These are phyloP conservation scores for Cephalotes varians DNA, from an alignment of 2,888 invertebrate species.

Conservation along the genomic window DNA sequence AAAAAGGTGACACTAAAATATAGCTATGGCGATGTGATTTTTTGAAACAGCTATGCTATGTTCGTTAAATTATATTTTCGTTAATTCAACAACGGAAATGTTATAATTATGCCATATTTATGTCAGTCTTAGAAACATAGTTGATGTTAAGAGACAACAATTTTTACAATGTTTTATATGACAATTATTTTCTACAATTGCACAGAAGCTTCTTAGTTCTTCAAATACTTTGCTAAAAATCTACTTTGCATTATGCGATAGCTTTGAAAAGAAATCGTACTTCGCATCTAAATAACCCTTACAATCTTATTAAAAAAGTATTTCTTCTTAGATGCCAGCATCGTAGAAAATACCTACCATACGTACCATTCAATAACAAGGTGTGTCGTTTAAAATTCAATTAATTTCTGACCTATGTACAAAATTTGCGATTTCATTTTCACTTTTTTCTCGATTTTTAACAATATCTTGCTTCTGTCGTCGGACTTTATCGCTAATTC, in stretches of 20 bases:
- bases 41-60: not conserved
- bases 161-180: not conserved
- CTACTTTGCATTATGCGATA: not conserved
- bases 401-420: slow-evolving; percentile 21
- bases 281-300: not conserved
- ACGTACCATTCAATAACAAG: slow-evolving; percentile 3
- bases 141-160: not conserved
- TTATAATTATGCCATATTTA: not conserved
- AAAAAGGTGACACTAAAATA: not conserved
- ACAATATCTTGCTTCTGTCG: slow-evolving; percentile 50
- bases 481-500: slow-evolving; percentile 57
- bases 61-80: not conserved
- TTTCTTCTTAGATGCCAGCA: slow-evolving; percentile 20
- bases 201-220: slow-evolving; percentile 5
- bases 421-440: slow-evolving; percentile 24
- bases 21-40: not conserved
- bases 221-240: not conserved
- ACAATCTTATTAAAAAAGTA: not conserved
- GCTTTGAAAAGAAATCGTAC: not conserved
- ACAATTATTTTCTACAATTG: slow-evolving; percentile 14
- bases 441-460: slow-evolving; percentile 1
- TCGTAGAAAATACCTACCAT: slow-evolving; percentile 29
- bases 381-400: slow-evolving; percentile 10
- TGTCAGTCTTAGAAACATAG: slow-evolving; percentile 14
- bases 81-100: not conserved